These are phyloP conservation scores for Larimichthys crocea DNA, from an alignment of 2,113 vertebrate species.

Conservation along the genomic window DNA sequence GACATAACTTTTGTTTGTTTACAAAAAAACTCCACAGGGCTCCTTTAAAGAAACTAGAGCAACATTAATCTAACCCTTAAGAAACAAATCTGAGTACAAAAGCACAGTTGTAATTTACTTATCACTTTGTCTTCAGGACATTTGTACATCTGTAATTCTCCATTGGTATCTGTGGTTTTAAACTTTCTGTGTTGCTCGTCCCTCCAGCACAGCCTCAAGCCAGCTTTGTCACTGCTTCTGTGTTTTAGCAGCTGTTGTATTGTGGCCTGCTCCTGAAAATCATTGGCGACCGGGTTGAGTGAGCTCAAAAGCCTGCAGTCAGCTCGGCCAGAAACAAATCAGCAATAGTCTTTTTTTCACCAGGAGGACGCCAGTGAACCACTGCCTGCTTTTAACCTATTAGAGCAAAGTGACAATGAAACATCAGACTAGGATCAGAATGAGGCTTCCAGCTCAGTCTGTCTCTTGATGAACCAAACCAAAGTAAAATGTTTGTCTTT, in stretches of 20 bases:
- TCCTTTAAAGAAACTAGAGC: not conserved
- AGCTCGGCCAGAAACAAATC: not conserved
- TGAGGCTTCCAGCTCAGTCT: conserved; percentile 6
- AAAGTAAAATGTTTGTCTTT: conserved; percentile 13
- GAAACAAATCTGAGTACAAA: not conserved
- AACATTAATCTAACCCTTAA: not conserved
- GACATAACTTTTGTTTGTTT: not conserved
- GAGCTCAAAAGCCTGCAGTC: conserved; percentile 18
- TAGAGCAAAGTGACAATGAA: conserved; percentile 18
- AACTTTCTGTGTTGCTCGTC: not conserved
- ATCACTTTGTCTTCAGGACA: conserved; percentile 8
- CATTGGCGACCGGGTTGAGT: not conserved
- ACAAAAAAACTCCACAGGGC: not conserved
- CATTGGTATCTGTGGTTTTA: not conserved
- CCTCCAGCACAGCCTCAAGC: conserved; percentile 9
- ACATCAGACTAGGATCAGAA: conserved; percentile 11
- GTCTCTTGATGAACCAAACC: conserved; percentile 1
- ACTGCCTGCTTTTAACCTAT: not conserved
- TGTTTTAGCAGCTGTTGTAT: conserved; percentile 27
- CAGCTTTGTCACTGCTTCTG: not conserved
- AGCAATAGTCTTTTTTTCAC: not conserved
- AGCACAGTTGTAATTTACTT: not conserved
- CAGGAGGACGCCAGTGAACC: not conserved
- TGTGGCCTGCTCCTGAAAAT: conserved; percentile 22
- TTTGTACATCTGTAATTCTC: conserved; percentile 20